phyloP scores from a whole-genome alignment of 2,113 vertebrate genomes.

The Struthio camelus region DNA sequence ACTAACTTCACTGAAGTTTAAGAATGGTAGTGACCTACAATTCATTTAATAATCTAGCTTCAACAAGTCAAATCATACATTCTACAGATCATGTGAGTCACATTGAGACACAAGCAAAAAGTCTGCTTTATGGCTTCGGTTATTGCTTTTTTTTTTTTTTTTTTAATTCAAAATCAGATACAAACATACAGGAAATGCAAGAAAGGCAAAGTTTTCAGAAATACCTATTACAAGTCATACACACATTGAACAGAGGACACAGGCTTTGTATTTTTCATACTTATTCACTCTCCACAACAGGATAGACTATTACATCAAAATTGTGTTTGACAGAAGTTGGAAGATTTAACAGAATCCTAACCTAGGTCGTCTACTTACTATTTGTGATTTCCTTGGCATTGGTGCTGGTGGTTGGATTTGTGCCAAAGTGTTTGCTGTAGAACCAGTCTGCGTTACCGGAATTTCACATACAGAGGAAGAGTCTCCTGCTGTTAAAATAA shows the following conservation, averaged over 20 bases:
- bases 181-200: not conserved
- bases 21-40: not conserved
- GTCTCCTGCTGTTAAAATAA: slow-evolving; percentile 51
- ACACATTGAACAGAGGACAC: not conserved
- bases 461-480: slow-evolving; percentile 57
- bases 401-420: slow-evolving; percentile 87
- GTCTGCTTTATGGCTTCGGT: not conserved
- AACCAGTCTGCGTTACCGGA: slow-evolving; percentile 65
- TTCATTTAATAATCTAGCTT: not conserved
- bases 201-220: not conserved
- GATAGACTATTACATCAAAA: not conserved
- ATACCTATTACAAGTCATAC: not conserved
- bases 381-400: slow-evolving; percentile 86
- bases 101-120: not conserved
- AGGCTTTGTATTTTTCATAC: not conserved
- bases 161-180: not conserved
- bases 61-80: not conserved
- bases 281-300: not conserved
- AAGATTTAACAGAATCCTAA: not conserved
- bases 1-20: not conserved
- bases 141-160: not conserved
- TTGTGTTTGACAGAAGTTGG: not conserved
- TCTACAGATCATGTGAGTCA: not conserved
- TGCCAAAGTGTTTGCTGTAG: slow-evolving; percentile 78
- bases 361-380: slow-evolving; percentile 74